Evolutionary conservation across 2,888 invertebrate genomes (phyloP).

Genomic region (Catocala fraxini): DNA sequence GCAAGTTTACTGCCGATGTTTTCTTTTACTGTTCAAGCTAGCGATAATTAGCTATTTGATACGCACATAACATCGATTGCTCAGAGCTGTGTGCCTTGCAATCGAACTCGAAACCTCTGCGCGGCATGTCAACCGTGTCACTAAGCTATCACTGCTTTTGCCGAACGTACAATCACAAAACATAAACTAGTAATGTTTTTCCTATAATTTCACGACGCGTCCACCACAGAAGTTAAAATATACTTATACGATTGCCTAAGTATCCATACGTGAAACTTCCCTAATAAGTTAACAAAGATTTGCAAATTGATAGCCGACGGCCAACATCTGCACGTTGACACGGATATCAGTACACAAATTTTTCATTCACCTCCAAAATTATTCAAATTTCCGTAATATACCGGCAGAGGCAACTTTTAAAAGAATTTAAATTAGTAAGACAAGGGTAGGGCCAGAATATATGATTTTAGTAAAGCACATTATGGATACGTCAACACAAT

Average conservation of each 20-base stretch:
- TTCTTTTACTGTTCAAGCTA: too few relatives aligned
- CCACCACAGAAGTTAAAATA: too few relatives aligned
- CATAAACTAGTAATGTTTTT: too few relatives aligned
- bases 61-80: too few relatives aligned
- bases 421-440: constrained; percentile 43
- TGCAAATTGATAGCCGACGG: constrained; percentile 2
- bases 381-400: constrained; percentile 18
- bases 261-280: not conserved
- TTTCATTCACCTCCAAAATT: constrained; percentile 14
- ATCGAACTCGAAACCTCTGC: too few relatives aligned
- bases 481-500: constrained; percentile 42
- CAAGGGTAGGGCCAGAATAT: constrained; percentile 19
- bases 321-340: constrained; percentile 10
- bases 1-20: too few relatives aligned
- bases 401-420: constrained; percentile 17
- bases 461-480: constrained; percentile 35
- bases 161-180: too few relatives aligned
- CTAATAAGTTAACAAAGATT: constrained; percentile 5
- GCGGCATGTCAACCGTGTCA: too few relatives aligned
- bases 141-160: too few relatives aligned
- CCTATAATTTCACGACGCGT: too few relatives aligned
- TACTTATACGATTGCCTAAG: not conserved
- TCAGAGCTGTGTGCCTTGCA: too few relatives aligned
- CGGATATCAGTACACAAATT: constrained; percentile 11
- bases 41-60: too few relatives aligned